Evolutionary conservation across 2,888 invertebrate genomes (phyloP).

Genomic region (Neelides folsomi): DNA sequence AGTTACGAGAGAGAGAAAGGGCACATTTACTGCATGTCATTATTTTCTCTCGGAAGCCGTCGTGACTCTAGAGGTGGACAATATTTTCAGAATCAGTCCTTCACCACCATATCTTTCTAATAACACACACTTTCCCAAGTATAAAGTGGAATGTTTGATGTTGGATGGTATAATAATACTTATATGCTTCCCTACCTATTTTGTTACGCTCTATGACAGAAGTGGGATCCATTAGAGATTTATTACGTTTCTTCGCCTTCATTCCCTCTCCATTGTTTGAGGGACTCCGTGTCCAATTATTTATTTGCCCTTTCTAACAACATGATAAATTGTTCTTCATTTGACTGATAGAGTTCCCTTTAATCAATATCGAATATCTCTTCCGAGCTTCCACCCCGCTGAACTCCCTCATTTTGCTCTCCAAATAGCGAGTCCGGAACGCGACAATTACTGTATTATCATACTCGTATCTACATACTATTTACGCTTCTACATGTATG

Average conservation of each 20-base stretch:
- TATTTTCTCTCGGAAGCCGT: conserved; percentile 6
- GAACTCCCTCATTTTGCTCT: too few relatives aligned
- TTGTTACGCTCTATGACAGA: conserved; percentile 1
- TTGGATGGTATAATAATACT: neutral
- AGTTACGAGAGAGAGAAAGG: neutral
- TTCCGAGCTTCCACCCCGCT: neutral
- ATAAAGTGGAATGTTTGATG: neutral
- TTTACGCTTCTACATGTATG: too few relatives aligned
- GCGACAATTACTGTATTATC: too few relatives aligned
- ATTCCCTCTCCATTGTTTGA: conserved; percentile 6
- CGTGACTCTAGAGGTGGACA: conserved; percentile 5
- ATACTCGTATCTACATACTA: too few relatives aligned
- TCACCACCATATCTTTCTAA: neutral
- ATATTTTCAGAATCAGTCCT: conserved; percentile 3
- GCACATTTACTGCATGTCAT: conserved; percentile 10
- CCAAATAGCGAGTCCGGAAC: too few relatives aligned
- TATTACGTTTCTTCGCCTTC: conserved; percentile 7
- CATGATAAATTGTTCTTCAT: conserved; percentile 10
- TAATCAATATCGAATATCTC: conserved; percentile 1
- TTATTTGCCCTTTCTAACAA: conserved; percentile 7
- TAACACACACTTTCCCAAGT: neutral
- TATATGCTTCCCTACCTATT: neutral
- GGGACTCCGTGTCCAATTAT: conserved; percentile 5
- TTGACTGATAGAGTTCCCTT: conserved; percentile 7
- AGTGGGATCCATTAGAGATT: conserved; percentile 7